Base-by-base conservation (phyloP, 2,113 vertebrate species). In the Climacteris rufus region DNA sequence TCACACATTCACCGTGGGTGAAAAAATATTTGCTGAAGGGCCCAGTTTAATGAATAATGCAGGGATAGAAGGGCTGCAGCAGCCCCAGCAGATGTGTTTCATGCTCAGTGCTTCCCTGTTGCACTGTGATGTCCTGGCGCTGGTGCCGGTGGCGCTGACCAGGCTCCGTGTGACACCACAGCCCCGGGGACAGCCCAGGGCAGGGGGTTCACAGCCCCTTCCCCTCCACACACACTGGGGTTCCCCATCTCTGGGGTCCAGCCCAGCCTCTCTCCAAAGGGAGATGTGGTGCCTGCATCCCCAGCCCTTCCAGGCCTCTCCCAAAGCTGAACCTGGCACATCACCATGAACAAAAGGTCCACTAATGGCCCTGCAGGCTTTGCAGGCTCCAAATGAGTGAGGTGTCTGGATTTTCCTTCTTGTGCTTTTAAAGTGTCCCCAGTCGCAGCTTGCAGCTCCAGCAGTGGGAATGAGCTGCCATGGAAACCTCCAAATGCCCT, bases 401-500 rank as follows among this genome's bases (percentile, higher is more conserved):
- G 54, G 76, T 74, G 83, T 90, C 88, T 66, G 59, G 47, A 25
- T 93, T 96, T 93, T 79, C 87, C 87, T 95, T 63, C 66, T 71
- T 15, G 28, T 66, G 83, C 61, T 85, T 91, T 96, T 87, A 7
- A 74, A 93, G 90, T n/a, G 70, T 96, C 96, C 94, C 86, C 90
- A 65, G 86, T 28, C 27, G 0, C 92, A 97, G 90, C 83, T 33
- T 88, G 94, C 31, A 37, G 86, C 94, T 97, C 88, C 90, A 84
- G 93, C 87, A 95, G 84, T 11, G 77, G 93, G 93, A 97, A 96
- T 28, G 79, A 94, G 97, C 97, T 97, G 96, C 96, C 96, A 97
- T 97, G 97, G 97, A 97, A 97, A 97, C 97, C 90, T 94, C 83
- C 94, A 61, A 94, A 61, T 93, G 95, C 90, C 96, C 96, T 96